phyloP scores from a whole-genome alignment of 1,140 invertebrate species.

The Apis cerana region DNA sequence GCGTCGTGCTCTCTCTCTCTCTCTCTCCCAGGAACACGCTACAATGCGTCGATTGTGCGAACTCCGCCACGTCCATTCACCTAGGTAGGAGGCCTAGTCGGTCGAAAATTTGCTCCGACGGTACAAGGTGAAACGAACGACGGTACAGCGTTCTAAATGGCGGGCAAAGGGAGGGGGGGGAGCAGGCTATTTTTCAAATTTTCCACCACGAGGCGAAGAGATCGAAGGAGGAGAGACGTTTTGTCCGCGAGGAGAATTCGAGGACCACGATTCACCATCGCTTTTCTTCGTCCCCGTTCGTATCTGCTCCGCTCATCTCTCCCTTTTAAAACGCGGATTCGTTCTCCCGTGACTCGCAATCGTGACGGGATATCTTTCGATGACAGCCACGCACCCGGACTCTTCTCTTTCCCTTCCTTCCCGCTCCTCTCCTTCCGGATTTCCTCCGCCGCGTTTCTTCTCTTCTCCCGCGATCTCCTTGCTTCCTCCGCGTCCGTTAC shows the following conservation, averaged over 20 bases:
- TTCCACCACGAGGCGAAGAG: slow-evolving; percentile 28
- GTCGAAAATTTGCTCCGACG: slow-evolving; percentile 40
- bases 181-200: slow-evolving; percentile 60
- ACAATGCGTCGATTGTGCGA: slow-evolving; percentile 70
- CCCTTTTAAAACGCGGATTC: slow-evolving; percentile 31
- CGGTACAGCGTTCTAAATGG: too few relatives aligned
- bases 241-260: slow-evolving; percentile 53
- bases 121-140: background rate
- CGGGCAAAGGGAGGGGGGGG: background rate
- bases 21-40: slow-evolving; percentile 36
- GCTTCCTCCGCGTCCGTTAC: background rate
- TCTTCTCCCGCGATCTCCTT: background rate
- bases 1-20: slow-evolving; percentile 49
- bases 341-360: slow-evolving; percentile 43
- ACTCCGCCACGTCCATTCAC: slow-evolving; percentile 55
- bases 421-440: background rate
- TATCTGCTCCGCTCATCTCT: slow-evolving; percentile 18
- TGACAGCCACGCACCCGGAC: slow-evolving; percentile 35
- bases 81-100: background rate
- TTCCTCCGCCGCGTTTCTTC: background rate
- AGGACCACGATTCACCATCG: slow-evolving; percentile 39
- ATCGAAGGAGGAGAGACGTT: background rate
- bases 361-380: slow-evolving; percentile 31
- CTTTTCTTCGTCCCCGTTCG: slow-evolving; percentile 48
- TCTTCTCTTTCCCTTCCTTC: slow-evolving; percentile 13